Conservation (phyloP, 2,113 vertebrate species). For the Ibidorhyncha struthersii region DNA sequence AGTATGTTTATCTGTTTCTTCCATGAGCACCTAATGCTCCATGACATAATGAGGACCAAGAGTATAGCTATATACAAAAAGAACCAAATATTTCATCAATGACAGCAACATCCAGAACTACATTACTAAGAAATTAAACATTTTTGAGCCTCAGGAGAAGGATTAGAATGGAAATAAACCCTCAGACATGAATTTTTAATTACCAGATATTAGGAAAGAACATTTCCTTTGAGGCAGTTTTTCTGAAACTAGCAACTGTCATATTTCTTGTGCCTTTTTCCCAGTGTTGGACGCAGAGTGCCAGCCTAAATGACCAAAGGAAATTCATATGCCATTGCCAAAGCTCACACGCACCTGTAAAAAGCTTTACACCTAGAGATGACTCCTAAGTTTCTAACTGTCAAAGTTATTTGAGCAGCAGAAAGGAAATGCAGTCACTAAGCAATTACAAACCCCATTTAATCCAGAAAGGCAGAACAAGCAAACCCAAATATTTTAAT, state of each 20-base stretch:
- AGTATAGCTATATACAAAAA: neutral
- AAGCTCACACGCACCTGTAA: neutral
- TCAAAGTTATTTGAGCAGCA: neutral
- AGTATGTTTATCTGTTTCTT: neutral
- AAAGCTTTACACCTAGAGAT: neutral
- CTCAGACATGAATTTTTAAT: neutral
- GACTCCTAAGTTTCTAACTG: neutral
- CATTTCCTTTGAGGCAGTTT: neutral
- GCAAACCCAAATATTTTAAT: neutral
- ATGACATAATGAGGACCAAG: neutral
- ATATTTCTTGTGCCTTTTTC: neutral
- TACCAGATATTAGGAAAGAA: neutral
- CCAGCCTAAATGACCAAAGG: neutral
- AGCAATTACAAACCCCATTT: neutral
- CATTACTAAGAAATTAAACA: neutral
- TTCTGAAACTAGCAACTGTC: neutral
- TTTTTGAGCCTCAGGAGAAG: neutral
- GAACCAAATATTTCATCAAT: neutral
- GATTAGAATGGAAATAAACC: neutral
- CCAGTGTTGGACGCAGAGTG: neutral
- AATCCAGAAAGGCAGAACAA: neutral
- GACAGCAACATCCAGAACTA: neutral
- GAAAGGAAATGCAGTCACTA: neutral
- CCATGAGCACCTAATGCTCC: constrained; percentile 1
- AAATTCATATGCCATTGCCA: neutral